Percentiles rank a stretch among this genome's conserved stretches.
These are phyloP conservation scores for Enoplosus armatus DNA, from an alignment of 2,797 vertebrate genomes.

Conservation along the genomic window DNA sequence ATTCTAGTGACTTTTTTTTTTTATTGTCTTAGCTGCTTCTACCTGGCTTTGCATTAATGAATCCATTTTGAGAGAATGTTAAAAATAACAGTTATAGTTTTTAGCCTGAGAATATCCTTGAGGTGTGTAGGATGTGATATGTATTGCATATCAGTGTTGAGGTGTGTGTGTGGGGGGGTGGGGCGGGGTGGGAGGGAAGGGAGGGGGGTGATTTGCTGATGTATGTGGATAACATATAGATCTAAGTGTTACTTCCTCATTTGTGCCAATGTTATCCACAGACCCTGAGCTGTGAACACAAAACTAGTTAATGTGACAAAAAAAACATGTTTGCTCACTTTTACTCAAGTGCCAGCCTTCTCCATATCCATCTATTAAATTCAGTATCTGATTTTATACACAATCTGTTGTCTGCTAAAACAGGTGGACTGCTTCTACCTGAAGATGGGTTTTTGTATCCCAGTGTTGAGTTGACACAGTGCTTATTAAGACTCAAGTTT, in stretches of 20 bases:
- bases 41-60: conserved; percentile 58
- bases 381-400: conserved; percentile 39
- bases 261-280: conserved; percentile 80
- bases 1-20: conserved; percentile 48
- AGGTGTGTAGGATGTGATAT: conserved; percentile 64
- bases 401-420: conserved; percentile 45
- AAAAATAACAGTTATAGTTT: conserved; percentile 52
- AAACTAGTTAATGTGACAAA: conserved; percentile 62
- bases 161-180: conserved; percentile 21
- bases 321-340: conserved; percentile 51
- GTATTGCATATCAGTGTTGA: conserved; percentile 72
- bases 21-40: conserved; percentile 62
- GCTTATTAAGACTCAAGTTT: conserved; percentile 24
- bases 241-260: conserved; percentile 74
- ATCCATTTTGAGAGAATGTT: conserved; percentile 56
- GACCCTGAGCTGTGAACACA: conserved; percentile 80
- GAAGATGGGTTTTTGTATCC: conserved; percentile 27
- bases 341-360: conserved; percentile 71
- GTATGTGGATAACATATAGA: conserved; percentile 64
- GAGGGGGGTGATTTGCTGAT: conserved; percentile 34
- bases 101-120: conserved; percentile 65
- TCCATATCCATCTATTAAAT: conserved; percentile 31
- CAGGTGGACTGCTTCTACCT: conserved; percentile 18
- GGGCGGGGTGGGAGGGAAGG: background rate
- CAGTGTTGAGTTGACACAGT: conserved; percentile 26